Evolutionary conservation across 2,113 vertebrate genomes (phyloP).

Genomic region (Poeciliopsis turrubarensis): DNA sequence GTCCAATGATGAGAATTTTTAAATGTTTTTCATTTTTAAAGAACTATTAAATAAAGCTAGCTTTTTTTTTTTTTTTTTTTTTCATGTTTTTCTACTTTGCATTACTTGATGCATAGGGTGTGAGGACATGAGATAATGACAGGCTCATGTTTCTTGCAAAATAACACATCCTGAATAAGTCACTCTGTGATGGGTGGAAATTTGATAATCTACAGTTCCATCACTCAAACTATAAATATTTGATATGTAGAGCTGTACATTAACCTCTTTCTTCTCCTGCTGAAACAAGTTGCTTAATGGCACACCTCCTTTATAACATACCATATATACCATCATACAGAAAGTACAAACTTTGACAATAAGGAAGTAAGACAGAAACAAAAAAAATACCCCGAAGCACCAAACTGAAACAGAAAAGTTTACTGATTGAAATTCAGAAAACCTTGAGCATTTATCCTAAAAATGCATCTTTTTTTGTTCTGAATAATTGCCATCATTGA

Average conservation of each 20-base stretch:
- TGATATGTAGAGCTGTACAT: conserved; percentile 55
- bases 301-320: conserved; percentile 20
- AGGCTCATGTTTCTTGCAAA: conserved; percentile 76
- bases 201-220: conserved; percentile 65
- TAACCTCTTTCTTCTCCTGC: conserved; percentile 30
- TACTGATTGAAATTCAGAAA: neutral
- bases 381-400: neutral
- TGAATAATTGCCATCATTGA: conserved; percentile 17
- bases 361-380: neutral
- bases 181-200: conserved; percentile 47
- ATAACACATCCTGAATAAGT: conserved; percentile 60
- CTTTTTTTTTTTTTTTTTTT: neutral
- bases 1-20: neutral
- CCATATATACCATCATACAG: neutral
- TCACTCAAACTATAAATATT: conserved; percentile 76
- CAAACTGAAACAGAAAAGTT: neutral
- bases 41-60: neutral
- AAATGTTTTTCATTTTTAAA: conserved; percentile 6
- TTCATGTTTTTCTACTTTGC: neutral
- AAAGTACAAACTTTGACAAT: conserved; percentile 4
- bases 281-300: conserved; percentile 21
- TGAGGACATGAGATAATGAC: conserved; percentile 30
- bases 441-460: conserved; percentile 3
- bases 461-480: neutral
- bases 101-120: conserved; percentile 6